Base-by-base conservation (phyloP, 2,113 vertebrate species). In the Chitala chitala region DNA sequence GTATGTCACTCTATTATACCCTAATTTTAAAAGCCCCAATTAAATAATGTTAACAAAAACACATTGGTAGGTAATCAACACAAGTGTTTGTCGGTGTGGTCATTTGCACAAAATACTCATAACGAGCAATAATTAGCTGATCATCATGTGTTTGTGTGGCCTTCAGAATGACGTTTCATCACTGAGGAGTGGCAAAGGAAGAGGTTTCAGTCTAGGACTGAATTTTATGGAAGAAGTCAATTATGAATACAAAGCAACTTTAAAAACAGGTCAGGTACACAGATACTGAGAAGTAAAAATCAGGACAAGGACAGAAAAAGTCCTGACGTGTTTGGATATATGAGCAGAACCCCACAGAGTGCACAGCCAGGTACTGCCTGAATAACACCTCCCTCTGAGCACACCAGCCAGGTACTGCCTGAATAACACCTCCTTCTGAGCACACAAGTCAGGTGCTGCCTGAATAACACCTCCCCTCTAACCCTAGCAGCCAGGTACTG, bases 281-380 rank as follows among this genome's bases (percentile, higher is more conserved):
- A 63, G 59, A 33, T 36, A 63, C 38, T n/a, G 59, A 63, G 31
- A 63, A 63, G 33, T 63, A 63, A 38, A 33, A 63, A 63, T 63
- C 59, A 38, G 59, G 59, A 63, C 59, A 63, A 63, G 59, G 31
- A 20, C 29, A 63, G 59, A 63, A 59, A 59, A 63, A 63, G 38
- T 63, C 17, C n/a, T 26, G 38, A 63, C 20, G 59, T 36, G 59
- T 63, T 17, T 63, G 59, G 31, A 36, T 63, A 36, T 63, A 33
- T 63, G 59, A 63, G 33, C 59, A 20, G 4, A 0, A 33, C 59
- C 59, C 56, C n/a, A n/a, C n/a, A n/a, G n/a, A n/a, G n/a, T n/a
- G n/a, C n/a, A n/a, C n/a, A n/a, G n/a, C n/a, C n/a, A n/a, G n/a
- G n/a, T n/a, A n/a, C n/a, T n/a, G n/a, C n/a, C n/a, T n/a, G n/a